Evolutionary conservation across 35 echinoderm and acorn worm genomes (phyloP), one percentile per base, ranked within the genome.

Genomic region (Lytechinus pictus): DNA sequence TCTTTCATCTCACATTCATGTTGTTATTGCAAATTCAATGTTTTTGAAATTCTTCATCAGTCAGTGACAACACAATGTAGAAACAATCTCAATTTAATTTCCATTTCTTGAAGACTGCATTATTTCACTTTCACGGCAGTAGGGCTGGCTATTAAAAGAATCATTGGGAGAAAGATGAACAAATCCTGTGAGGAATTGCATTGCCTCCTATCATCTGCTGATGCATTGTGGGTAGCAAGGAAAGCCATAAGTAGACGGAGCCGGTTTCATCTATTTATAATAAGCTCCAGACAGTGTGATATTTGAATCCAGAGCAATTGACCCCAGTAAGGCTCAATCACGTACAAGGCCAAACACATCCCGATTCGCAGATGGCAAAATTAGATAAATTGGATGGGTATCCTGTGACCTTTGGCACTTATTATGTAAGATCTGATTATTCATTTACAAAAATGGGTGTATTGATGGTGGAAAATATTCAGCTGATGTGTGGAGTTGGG

Each of bases 261-360:
- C 88, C 88, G 52, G 52, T 90, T 90, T 33, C 29, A 90, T 90
- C 88, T 90, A 90, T 90, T 90, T 90, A 90, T 90, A 90, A 90
- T 90, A 90, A 90, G 88, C 52, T 12, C 88, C 88, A 90, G 88
- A 90, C 88, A 16, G 88, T 54, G 66, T 90, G 88, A 54, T 90
- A 54, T 90, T 44, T 90, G 88, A 54, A 90, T 90, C 28, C 52
- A 44, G 33, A 54, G 9, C 88, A 33, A 52, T 90, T 90, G 88
- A 90, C 88, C 66, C 66, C 16, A 16, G 66, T 27, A 79, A 79
- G 66, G n/a, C 66, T 79, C 66, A 79, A 79, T 79, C 66, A 79
- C 66, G 6, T 79, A 79, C 66, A 79, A 79, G 66, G 66, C 66
- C 66, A 79, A 79, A 79, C 66, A 79, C 66, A 79, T 79, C n/a